phyloP scores from a whole-genome alignment of 2,113 vertebrate genomes.

The Oreotragus oreotragus region DNA sequence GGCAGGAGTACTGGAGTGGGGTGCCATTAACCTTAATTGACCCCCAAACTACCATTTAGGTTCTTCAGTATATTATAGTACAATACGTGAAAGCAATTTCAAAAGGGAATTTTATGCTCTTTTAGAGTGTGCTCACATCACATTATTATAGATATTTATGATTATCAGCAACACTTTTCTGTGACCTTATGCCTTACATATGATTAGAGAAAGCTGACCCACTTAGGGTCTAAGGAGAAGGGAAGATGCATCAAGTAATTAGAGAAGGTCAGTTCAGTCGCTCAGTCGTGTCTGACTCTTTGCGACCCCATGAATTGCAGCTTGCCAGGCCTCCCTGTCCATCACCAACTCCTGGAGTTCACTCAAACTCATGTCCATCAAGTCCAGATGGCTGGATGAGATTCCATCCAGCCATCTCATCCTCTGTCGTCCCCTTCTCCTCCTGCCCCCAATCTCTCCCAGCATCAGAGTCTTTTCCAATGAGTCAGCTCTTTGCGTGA shows the following conservation, averaged over 20 bases:
- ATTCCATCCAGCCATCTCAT: too few species aligned
- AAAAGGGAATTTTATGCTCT: not conserved
- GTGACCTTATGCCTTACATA: not conserved
- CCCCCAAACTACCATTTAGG: not conserved
- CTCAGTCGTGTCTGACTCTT: too few species aligned
- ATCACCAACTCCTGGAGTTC: too few species aligned
- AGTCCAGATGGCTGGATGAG: too few species aligned
- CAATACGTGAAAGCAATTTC: not conserved
- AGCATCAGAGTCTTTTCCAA: too few species aligned
- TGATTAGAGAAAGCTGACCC: not conserved
- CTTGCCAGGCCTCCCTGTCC: too few species aligned
- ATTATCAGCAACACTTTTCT: not conserved
- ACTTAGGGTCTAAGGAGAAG: not conserved
- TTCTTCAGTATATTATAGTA: not conserved
- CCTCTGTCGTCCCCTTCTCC: not conserved
- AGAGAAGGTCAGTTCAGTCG: not conserved
- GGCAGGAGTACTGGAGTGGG: too few species aligned
- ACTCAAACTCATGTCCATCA: too few species aligned
- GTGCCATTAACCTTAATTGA: not conserved
- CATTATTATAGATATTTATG: not conserved
- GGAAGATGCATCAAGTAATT: not conserved
- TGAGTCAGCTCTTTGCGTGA: too few species aligned
- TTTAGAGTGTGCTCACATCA: not conserved
- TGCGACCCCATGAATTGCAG: too few species aligned
- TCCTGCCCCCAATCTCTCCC: too few species aligned